Conservation (phyloP, 2,113 vertebrate genomes). For the Xyliphius kryptos region DNA sequence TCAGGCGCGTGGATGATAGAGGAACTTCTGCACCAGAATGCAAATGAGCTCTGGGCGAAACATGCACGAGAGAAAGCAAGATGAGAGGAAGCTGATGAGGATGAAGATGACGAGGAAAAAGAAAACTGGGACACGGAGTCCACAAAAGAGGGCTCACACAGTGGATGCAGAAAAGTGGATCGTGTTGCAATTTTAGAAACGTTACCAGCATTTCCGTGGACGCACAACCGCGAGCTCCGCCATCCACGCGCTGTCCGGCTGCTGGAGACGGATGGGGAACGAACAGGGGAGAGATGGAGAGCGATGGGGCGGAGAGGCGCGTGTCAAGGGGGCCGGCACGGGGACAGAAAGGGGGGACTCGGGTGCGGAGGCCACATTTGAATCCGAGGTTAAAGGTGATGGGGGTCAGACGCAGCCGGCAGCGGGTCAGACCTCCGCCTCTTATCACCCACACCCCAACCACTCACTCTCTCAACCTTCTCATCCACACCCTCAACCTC, state of each 20-base stretch:
- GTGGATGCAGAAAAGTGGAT: neutral
- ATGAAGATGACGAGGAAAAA: neutral
- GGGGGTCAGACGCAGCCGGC: slow-evolving; percentile 36
- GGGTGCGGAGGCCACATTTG: slow-evolving; percentile 56
- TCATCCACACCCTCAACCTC: too few relatives aligned
- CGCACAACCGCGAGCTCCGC: slow-evolving; percentile 17
- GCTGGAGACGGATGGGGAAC: slow-evolving; percentile 56
- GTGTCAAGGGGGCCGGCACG: slow-evolving; percentile 50
- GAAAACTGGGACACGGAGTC: neutral
- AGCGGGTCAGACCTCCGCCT: slow-evolving; percentile 51
- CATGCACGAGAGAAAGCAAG: neutral
- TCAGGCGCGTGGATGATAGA: too few relatives aligned
- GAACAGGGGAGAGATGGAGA: slow-evolving; percentile 38
- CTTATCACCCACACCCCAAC: slow-evolving; percentile 54
- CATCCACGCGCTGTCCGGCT: slow-evolving; percentile 71
- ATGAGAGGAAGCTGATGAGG: neutral
- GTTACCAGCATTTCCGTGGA: slow-evolving; percentile 25
- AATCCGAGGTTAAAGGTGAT: slow-evolving; percentile 61
- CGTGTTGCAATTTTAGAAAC: neutral
- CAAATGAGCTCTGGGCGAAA: too few relatives aligned
- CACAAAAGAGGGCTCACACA: neutral
- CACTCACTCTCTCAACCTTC: slow-evolving; percentile 55
- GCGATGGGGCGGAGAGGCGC: slow-evolving; percentile 52
- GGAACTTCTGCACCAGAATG: too few relatives aligned
- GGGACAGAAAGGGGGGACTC: slow-evolving; percentile 31